Base-by-base conservation (phyloP, 2,888 invertebrate genomes). In the Augochlorella aurata region DNA sequence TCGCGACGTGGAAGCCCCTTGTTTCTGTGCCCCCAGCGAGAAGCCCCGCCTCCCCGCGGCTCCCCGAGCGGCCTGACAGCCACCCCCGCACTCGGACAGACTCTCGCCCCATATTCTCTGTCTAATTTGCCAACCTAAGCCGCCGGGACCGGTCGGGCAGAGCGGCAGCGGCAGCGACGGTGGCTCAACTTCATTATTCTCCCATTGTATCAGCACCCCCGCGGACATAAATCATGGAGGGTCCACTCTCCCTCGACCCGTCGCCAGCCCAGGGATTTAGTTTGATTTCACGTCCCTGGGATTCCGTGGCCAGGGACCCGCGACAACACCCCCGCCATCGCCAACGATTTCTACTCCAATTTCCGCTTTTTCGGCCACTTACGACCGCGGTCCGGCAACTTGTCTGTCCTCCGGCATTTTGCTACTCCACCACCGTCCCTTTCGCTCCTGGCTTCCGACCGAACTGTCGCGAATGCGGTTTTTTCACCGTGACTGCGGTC, bases 131-230 rank as follows among this genome's bases (percentile, higher is more conserved):
- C 88, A 86, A 90, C 84, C 90, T 89, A 91, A 90, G 89, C 91
- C 91, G 88, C 86, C 86, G 90, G 88, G 89, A 91, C 83, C 85
- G 85, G 83, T 86, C 87, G 86, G 89, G 84, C 85, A 79, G 84
- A 87, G 84, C 83, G 78, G 83, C 81, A 79, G 79, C 82, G 79
- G 83, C 81, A 80, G 80, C 86, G 84, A 88, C 85, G 87, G 86
- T 87, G 84, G 89, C 86, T 88, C 90, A 89, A 93, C 93, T 92
- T 93, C 93, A 92, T 93, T 93, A 92, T 93, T 92, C 92, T 91
- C 88, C 92, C 91, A 93, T 93, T 93, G 93, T 93, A 92, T 90
- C 89, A 89, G 89, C 88, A 88, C 88, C 89, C 90, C 89, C 88
- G 85, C 85, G 86, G 89, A 91, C 89, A 92, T 92, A 91, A 92